Conservation (phyloP, 2,113 vertebrate species). For the Rhynchopsitta pachyrhyncha region DNA sequence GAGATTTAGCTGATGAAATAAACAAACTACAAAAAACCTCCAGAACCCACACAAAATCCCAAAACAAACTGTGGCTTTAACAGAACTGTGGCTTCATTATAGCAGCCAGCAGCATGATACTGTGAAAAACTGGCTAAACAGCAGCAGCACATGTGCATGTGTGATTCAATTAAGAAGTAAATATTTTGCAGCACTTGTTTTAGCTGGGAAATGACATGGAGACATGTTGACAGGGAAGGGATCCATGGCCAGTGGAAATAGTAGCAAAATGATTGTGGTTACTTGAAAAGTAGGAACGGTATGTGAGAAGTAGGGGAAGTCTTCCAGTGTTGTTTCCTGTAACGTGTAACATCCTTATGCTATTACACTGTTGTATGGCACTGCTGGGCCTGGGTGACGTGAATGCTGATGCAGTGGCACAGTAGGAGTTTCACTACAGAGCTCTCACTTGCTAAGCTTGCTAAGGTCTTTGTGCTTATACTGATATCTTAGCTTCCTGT, state of each 20-base stretch:
- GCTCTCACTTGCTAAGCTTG: not conserved
- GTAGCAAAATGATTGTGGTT: not conserved
- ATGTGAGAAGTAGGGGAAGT: not conserved
- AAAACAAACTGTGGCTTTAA: not conserved
- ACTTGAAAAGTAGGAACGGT: not conserved
- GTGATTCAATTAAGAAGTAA: not conserved
- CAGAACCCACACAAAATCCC: not conserved
- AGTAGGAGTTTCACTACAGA: not conserved
- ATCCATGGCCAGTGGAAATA: not conserved
- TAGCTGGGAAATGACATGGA: not conserved
- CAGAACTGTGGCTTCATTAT: not conserved
- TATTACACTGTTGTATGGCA: not conserved
- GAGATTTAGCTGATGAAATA: not conserved
- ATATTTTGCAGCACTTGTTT: not conserved
- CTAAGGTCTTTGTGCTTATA: not conserved
- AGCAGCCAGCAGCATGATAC: not conserved
- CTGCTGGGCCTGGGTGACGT: fast-evolving
- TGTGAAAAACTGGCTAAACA: not conserved
- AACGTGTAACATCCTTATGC: fast-evolving
- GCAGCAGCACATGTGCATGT: not conserved
- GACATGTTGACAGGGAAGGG: not conserved
- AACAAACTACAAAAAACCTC: not conserved
- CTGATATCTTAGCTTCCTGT: not conserved
- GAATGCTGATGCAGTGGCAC: not conserved
- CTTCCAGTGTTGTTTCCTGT: not conserved